Percentiles rank a stretch among this genome's conserved stretches.
phyloP scores from a whole-genome alignment of 2,113 vertebrate genomes.

The Otis tarda region DNA sequence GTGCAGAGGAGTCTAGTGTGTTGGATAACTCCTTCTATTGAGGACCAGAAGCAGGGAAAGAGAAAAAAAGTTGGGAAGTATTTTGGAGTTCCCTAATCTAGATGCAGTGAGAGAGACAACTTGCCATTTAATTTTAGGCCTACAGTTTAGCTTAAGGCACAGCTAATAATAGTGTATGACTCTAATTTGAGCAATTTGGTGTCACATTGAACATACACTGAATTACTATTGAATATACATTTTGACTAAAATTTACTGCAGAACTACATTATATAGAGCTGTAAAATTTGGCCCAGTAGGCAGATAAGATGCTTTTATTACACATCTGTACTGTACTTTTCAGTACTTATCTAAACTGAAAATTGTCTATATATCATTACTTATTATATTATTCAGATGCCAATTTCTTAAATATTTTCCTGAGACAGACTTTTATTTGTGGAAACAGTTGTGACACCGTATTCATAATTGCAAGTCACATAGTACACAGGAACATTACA shows the following conservation, averaged over 20 bases:
- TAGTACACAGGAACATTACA: neutral
- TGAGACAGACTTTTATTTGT: neutral
- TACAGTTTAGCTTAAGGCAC: neutral
- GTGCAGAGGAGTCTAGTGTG: neutral
- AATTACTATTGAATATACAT: neutral
- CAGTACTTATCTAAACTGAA: neutral
- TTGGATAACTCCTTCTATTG: neutral
- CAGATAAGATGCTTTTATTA: neutral
- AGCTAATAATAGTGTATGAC: neutral
- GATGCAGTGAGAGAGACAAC: neutral
- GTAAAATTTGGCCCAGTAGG: neutral
- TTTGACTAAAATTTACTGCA: neutral
- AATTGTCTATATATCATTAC: neutral
- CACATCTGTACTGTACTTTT: neutral
- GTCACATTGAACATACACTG: neutral
- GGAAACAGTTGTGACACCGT: neutral
- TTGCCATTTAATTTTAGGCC: neutral
- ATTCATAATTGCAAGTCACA: neutral
- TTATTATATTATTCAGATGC: neutral
- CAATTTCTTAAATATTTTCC: neutral
- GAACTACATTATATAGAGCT: neutral
- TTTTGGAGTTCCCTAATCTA: neutral
- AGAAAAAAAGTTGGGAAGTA: neutral
- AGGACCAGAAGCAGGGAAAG: neutral
- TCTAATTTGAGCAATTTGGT: neutral